These are phyloP conservation scores for Malacosoma neustria DNA, from an alignment of 2,888 invertebrate genomes.

Conservation along the genomic window DNA sequence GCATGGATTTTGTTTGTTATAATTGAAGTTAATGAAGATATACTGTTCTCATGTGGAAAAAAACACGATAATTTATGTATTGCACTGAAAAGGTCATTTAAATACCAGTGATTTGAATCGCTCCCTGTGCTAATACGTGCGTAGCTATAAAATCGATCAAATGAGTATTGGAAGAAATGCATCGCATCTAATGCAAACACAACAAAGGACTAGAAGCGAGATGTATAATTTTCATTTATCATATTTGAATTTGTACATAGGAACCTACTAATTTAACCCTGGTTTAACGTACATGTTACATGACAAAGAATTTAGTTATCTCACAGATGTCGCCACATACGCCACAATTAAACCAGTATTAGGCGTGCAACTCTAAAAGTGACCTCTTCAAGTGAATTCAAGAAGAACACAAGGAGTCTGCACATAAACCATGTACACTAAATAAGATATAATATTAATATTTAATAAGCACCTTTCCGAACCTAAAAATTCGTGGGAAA, in stretches of 20 bases:
- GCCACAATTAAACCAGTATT: neutral
- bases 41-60: neutral
- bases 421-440: neutral
- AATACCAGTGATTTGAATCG: neutral
- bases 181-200: slow-evolving; percentile 19
- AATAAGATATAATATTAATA: neutral
- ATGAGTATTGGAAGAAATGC: slow-evolving; percentile 41
- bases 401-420: neutral
- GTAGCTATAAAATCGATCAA: slow-evolving; percentile 3
- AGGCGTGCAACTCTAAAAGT: neutral
- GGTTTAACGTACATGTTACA: too few species aligned
- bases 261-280: slow-evolving; percentile 5
- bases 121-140: neutral
- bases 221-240: slow-evolving; percentile 7
- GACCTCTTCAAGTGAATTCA: neutral
- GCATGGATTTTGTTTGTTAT: too few species aligned
- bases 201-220: slow-evolving; percentile 48
- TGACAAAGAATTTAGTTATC: too few species aligned
- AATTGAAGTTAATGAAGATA: neutral
- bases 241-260: slow-evolving; percentile 5
- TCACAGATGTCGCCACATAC: too few species aligned
- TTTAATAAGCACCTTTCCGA: neutral
- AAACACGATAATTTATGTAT: neutral
- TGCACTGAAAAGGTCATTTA: neutral
- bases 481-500: slow-evolving; percentile 7